These are phyloP conservation scores for Anas bahamensis DNA, from an alignment of 2,797 vertebrate genomes.

Conservation along the genomic window DNA sequence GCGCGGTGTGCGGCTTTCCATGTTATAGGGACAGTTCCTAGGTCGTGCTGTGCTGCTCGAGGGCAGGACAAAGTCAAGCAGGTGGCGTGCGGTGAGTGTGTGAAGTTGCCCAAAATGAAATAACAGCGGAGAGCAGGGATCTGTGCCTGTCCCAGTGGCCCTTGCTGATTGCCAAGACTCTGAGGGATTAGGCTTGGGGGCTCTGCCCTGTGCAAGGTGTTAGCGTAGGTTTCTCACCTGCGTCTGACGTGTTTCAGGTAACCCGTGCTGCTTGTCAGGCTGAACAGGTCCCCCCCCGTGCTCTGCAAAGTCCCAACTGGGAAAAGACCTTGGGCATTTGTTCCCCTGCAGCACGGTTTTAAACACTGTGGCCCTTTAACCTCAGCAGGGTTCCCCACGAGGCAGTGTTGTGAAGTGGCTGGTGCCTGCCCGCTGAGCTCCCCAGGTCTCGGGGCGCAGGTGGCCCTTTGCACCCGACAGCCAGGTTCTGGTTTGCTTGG, in stretches of 20 bases:
- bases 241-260: fast-evolving
- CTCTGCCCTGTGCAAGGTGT: fast-evolving
- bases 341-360: fast-evolving
- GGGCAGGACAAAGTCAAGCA: background rate
- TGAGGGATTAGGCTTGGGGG: fast-evolving
- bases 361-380: background rate
- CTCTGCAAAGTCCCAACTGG: background rate
- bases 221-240: fast-evolving
- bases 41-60: background rate
- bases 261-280: background rate
- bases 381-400: fast-evolving
- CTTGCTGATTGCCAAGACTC: no score
- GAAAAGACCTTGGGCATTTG: background rate
- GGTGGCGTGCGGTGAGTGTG: fast-evolving
- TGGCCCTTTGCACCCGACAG: fast-evolving
- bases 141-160: fast-evolving
- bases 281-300: background rate
- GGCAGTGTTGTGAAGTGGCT: no score
- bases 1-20: fast-evolving
- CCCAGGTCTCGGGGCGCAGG: fast-evolving
- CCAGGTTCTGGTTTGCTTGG: background rate
- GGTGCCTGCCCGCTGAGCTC: background rate
- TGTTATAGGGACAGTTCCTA: fast-evolving
- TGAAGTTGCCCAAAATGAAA: fast-evolving
- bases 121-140: fast-evolving